Evolutionary conservation across 2,888 invertebrate species (phyloP).

Genomic region (Cephalotes varians): DNA sequence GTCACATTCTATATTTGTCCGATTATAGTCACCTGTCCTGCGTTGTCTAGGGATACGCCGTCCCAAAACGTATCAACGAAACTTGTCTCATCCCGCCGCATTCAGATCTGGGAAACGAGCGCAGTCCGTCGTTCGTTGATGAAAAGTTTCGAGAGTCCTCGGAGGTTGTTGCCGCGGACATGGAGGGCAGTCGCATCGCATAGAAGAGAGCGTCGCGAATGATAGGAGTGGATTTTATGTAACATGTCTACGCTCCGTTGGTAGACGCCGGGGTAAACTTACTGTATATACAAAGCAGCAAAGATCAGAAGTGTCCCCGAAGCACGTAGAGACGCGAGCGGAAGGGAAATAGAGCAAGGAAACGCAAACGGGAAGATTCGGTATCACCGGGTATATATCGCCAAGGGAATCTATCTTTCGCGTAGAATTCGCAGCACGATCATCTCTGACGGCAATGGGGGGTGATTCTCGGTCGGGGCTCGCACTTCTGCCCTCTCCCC

Average conservation of each 20-base stretch:
- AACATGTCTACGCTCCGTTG: not conserved
- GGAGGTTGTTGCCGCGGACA: conserved; percentile 4
- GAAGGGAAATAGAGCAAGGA: conserved; percentile 36
- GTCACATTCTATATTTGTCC: conserved; percentile 8
- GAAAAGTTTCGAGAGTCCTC: conserved; percentile 46
- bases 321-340: conserved; percentile 64
- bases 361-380: conserved; percentile 58
- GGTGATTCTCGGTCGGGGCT: conserved; percentile 80
- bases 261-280: conserved; percentile 29
- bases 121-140: conserved; percentile 9
- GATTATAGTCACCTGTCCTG: conserved; percentile 26
- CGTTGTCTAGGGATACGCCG: conserved; percentile 7
- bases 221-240: not conserved
- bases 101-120: conserved; percentile 24
- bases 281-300: conserved; percentile 71
- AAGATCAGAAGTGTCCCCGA: conserved; percentile 75
- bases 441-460: conserved; percentile 82
- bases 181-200: not conserved
- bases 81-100: conserved; percentile 7
- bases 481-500: not conserved
- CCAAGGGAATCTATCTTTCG: conserved; percentile 79
- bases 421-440: conserved; percentile 82
- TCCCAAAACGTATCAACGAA: conserved; percentile 51
- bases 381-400: conserved; percentile 73
- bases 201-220: not conserved